These are phyloP conservation scores for Ceratina japonica DNA, from an alignment of 1,140 invertebrate genomes.

Conservation along the genomic window DNA sequence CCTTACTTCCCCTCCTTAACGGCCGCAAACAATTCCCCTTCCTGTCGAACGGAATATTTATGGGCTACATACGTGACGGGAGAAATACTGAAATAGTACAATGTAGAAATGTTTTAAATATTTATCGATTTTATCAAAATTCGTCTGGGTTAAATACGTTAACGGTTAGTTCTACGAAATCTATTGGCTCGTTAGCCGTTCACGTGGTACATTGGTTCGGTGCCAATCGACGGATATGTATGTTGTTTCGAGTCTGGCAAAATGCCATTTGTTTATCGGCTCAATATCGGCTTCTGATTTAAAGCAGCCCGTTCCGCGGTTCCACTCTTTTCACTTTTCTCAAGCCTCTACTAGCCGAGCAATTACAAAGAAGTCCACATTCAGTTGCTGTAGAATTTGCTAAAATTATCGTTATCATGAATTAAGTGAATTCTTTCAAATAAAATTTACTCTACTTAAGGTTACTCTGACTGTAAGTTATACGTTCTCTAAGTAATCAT, in stretches of 20 bases:
- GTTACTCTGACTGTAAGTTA: no score
- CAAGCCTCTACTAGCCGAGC: no score
- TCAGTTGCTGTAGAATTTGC: no score
- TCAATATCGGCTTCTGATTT: conserved; percentile 36
- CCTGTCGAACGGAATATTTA: not conserved
- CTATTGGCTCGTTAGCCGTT: conserved; percentile 39
- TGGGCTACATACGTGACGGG: no score
- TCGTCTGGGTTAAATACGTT: conserved; percentile 43
- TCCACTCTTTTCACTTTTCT: no score
- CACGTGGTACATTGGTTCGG: conserved; percentile 41
- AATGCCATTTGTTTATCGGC: conserved; percentile 43
- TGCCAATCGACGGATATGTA: conserved; percentile 28
- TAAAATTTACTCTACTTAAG: no score
- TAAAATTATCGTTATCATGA: no score
- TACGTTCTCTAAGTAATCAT: no score
- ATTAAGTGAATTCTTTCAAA: no score
- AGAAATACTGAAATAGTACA: no score
- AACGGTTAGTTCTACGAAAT: conserved; percentile 39
- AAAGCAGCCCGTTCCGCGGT: not conserved
- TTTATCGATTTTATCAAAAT: conserved; percentile 27
- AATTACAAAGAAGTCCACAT: no score
- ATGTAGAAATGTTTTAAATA: not conserved
- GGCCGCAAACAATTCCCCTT: not conserved
- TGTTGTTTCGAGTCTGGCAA: conserved; percentile 25
- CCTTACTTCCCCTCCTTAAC: not conserved